A percentile compares a stretch with the other conserved stretches of the same genome.
These are phyloP conservation scores for Plectropomus leopardus DNA, from an alignment of 2,113 vertebrate species.

Conservation along the genomic window DNA sequence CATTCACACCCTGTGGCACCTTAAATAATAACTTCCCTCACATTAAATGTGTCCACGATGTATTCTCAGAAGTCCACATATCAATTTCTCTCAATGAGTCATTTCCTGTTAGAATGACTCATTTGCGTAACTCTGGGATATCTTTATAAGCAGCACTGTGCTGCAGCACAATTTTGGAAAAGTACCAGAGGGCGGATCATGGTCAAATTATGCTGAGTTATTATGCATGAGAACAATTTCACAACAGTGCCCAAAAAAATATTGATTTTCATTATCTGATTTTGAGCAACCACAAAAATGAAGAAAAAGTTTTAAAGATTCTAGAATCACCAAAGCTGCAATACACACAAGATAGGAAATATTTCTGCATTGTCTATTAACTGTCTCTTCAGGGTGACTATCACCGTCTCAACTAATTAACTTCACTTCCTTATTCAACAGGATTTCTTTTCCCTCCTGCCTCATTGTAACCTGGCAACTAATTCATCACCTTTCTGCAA, in stretches of 20 bases:
- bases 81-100: constrained; percentile 21
- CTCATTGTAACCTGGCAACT: neutral
- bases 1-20: neutral
- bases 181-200: neutral
- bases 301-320: neutral
- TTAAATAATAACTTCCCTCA: neutral
- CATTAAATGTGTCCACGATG: neutral
- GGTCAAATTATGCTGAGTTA: neutral
- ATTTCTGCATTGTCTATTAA: neutral
- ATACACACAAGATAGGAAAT: neutral
- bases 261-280: neutral
- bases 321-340: neutral
- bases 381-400: neutral
- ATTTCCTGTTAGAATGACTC: constrained; percentile 43
- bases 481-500: neutral
- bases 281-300: neutral
- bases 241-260: neutral
- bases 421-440: neutral
- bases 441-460: neutral
- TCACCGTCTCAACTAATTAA: neutral
- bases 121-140: constrained; percentile 28
- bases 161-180: constrained; percentile 26
- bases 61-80: constrained; percentile 7
- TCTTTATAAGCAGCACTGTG: neutral
- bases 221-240: neutral